Conservation (phyloP, 92 coral and sea anemone species). For the Palythoa grandis region DNA sequence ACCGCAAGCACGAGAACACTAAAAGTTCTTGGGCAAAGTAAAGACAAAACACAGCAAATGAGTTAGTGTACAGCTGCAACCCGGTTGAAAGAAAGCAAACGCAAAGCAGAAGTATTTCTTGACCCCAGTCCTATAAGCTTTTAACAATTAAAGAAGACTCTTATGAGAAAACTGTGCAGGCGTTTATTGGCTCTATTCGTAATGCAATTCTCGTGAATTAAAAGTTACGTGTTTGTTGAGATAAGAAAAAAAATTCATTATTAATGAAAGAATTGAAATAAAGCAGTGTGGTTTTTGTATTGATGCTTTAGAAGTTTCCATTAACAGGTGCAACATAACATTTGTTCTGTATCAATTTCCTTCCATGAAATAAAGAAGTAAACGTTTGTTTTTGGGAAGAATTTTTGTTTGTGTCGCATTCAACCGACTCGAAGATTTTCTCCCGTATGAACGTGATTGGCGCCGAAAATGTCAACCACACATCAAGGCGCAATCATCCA, state of each 20-base stretch:
- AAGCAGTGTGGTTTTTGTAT: not conserved
- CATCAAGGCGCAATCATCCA: not conserved
- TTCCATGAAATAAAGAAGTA: not conserved
- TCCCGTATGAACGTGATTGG: slow-evolving; percentile 2
- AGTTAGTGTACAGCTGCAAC: slow-evolving; percentile 12
- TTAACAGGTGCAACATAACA: not conserved
- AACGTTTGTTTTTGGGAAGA: not conserved
- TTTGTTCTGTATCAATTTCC: not conserved
- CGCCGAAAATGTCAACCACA: slow-evolving; percentile 13
- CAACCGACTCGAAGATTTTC: not conserved
- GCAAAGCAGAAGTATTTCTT: not conserved
- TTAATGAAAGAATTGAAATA: slow-evolving; percentile 38
- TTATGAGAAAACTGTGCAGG: slow-evolving; percentile 16
- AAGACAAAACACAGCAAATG: not conserved
- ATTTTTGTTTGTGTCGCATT: not conserved
- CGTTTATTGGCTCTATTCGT: not conserved
- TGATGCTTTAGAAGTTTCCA: not conserved
- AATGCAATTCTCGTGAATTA: slow-evolving; percentile 24
- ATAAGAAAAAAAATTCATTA: slow-evolving; percentile 23
- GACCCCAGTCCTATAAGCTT: not conserved
- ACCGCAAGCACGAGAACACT: not conserved
- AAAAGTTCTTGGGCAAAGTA: not conserved
- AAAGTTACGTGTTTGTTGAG: slow-evolving; percentile 7
- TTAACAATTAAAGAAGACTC: slow-evolving; percentile 17
- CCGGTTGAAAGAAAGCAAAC: not conserved